A percentile compares a stretch with the other conserved stretches of the same genome.
Evolutionary conservation across 2,113 vertebrate species (phyloP).

Genomic region (Salvelinus namaycush): DNA sequence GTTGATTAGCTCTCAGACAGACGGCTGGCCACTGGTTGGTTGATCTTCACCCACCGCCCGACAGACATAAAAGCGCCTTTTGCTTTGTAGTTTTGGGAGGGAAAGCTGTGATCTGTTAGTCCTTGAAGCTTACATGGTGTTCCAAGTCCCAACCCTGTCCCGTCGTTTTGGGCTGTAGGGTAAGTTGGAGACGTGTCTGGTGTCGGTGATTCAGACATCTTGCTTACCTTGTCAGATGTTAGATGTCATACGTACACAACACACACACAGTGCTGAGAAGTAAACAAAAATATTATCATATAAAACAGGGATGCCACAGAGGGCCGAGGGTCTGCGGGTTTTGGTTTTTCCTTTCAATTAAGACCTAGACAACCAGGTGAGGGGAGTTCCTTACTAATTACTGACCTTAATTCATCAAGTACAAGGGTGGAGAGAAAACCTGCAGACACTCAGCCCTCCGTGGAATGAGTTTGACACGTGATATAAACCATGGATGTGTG

Average conservation of each 20-base stretch:
- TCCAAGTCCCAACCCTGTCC: background rate
- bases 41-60: background rate
- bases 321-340: too few species aligned
- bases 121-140: too few species aligned
- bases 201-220: background rate
- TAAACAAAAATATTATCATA: constrained; percentile 19
- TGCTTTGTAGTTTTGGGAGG: constrained; percentile 38
- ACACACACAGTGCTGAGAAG: constrained; percentile 27
- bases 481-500: constrained; percentile 4
- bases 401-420: too few species aligned
- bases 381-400: too few species aligned
- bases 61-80: constrained; percentile 44
- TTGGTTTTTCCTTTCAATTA: too few species aligned
- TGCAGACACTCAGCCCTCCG: too few species aligned
- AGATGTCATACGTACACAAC: too few species aligned
- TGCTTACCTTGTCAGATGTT: constrained; percentile 15
- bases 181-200: background rate
- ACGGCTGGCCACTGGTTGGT: constrained; percentile 13
- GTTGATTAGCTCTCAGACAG: constrained; percentile 46
- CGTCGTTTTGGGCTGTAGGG: constrained; percentile 5
- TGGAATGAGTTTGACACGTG: too few species aligned
- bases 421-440: too few species aligned
- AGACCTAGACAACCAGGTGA: too few species aligned
- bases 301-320: background rate
- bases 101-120: background rate